Evolutionary conservation across 1,140 invertebrate species (phyloP), one percentile per base, ranked within the genome.

Genomic region (Drosophila pachea): DNA sequence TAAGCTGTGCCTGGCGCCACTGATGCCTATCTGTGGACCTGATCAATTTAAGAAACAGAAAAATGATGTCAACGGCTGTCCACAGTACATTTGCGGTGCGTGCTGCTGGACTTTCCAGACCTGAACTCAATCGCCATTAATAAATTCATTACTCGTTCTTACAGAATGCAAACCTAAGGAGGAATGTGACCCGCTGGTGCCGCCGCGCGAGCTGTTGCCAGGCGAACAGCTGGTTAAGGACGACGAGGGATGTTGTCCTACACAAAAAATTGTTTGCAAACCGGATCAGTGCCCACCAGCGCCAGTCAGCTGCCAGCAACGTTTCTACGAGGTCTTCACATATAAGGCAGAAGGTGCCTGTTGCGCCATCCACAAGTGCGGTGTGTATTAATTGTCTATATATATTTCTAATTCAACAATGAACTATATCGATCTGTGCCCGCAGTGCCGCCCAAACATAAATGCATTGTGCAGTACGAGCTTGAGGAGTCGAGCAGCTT

Each of bases 21-120:
- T 92, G 65, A 92, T 93, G 81, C 92, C 93, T n/a, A 88, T 91
- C 11, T 95, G 94, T 74, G 93, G 93, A 2, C 92, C 90, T 62
- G 94, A 93, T 2, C 94, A 95, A 86, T 90, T 91, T 1, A 90
- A 93, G 60, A 95, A 95, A 81, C 83, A 92, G 33, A 92, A 92
- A 50, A 92, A 88, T 1, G 91, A 90, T 50, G 35, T 90, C 4
- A 90, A 92, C 74, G 92, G 92, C 40, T 95, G 94, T 86, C 91
- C 92, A 29, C 91, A 93, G 74, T 94, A 93, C 70, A 91, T 94
- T 67, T 95, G 94, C 75, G 92, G 94, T 94, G 87, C 83, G 91
- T 88, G 12, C 58, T 9, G 3, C 22, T 22, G 1, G 22, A 9
- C 31, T 8, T 32, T 7, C 42, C 5, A 0, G 2, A 47, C 12